These are phyloP conservation scores for Spodoptera littoralis DNA, from an alignment of 2,888 invertebrate genomes.

Conservation along the genomic window DNA sequence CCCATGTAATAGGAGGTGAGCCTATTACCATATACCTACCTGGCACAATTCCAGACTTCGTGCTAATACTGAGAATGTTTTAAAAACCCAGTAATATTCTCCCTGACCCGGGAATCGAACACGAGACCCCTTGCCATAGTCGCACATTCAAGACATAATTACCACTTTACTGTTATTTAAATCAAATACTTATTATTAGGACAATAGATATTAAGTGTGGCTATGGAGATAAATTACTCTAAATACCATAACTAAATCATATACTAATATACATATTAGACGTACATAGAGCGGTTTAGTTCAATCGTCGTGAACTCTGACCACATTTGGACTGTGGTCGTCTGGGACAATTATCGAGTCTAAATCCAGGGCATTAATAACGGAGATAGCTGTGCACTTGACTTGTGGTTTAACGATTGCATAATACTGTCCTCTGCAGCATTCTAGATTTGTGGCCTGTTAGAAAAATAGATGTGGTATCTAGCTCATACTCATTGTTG, in stretches of 20 bases:
- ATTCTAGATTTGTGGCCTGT: conserved; percentile 33
- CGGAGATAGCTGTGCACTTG: conserved; percentile 69
- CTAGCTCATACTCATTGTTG: background rate
- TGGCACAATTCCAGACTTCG: no score
- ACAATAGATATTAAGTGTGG: no score
- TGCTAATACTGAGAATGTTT: no score
- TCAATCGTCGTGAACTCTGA: conserved; percentile 61
- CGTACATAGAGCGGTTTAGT: conserved; percentile 47
- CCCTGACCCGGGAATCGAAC: no score
- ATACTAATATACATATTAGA: conserved; percentile 39
- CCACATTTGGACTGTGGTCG: conserved; percentile 59
- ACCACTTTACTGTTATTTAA: no score
- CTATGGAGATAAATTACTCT: background rate
- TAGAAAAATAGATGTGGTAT: conserved; percentile 34
- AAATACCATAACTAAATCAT: conserved; percentile 11
- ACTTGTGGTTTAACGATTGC: conserved; percentile 64
- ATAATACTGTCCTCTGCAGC: conserved; percentile 59
- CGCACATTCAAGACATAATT: no score
- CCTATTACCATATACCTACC: no score
- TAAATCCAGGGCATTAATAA: conserved; percentile 71
- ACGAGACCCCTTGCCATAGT: no score
- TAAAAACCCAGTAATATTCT: no score
- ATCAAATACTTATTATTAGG: no score
- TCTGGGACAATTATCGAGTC: conserved; percentile 70
- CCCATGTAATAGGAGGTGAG: no score